Conservation (phyloP, 2,113 vertebrate genomes). For the Anarrhichthys ocellatus region DNA sequence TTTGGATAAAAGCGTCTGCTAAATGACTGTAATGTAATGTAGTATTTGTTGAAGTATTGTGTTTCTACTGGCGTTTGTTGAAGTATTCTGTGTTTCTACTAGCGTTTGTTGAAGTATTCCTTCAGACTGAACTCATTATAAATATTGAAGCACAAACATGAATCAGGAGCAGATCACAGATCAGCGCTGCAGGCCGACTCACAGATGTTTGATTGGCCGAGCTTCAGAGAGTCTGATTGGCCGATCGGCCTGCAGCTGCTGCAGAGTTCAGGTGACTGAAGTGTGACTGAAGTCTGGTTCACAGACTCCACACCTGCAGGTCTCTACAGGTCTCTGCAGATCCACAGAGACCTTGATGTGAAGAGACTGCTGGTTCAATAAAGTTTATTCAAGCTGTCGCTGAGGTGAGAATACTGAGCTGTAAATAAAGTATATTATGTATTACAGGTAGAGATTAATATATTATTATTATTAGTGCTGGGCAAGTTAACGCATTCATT, state of each 20-base stretch:
- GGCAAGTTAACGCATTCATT: too few relatives aligned
- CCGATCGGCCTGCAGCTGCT: conserved; percentile 6
- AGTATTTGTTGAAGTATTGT: too few relatives aligned
- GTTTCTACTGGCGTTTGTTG: too few relatives aligned
- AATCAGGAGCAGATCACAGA: conserved; percentile 43
- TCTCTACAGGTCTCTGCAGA: not conserved
- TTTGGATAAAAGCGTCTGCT: too few relatives aligned
- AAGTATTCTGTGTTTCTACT: too few relatives aligned
- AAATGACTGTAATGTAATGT: too few relatives aligned
- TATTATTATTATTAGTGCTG: too few relatives aligned
- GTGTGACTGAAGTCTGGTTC: conserved; percentile 14
- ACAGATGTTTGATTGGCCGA: conserved; percentile 14
- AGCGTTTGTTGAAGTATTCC: too few relatives aligned
- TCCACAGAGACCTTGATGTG: not conserved
- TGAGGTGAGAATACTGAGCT: not conserved
- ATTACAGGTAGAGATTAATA: too few relatives aligned
- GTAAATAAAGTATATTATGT: too few relatives aligned
- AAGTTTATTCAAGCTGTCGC: not conserved
- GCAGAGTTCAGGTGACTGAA: conserved; percentile 57
- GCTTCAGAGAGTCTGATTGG: conserved; percentile 36
- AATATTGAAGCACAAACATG: conserved; percentile 15
- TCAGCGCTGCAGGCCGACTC: conserved; percentile 3
- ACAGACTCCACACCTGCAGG: conserved; percentile 9
- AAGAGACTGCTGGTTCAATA: not conserved
- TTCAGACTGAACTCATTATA: not conserved